Conservation (phyloP, 2,888 invertebrate species). For the Nycteola revayana region DNA sequence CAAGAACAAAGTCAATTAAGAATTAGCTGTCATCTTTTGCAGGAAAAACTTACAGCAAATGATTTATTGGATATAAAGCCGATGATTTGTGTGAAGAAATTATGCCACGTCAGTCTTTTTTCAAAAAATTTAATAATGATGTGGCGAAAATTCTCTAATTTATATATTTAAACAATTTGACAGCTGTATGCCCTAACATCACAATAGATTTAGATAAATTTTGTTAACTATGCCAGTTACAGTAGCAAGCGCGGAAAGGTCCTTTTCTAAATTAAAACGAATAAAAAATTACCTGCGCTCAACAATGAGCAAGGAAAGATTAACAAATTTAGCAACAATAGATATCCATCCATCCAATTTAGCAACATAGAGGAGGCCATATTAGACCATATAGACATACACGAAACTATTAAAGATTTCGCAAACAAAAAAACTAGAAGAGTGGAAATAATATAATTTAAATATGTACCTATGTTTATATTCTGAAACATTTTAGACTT, state of each 20-base stretch:
- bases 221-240: constrained; percentile 20
- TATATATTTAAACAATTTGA: constrained; percentile 17
- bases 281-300: constrained; percentile 23
- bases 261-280: constrained; percentile 2
- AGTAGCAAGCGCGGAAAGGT: constrained; percentile 20
- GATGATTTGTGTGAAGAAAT: constrained; percentile 18
- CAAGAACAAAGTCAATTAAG: constrained; percentile 21
- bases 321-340: constrained; percentile 24
- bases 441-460: constrained; percentile 22
- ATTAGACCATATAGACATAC: constrained; percentile 25
- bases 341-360: too few species aligned
- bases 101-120: constrained; percentile 15
- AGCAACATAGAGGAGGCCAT: too few species aligned
- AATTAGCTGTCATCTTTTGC: constrained; percentile 17
- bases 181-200: constrained; percentile 20
- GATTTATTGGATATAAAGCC: constrained; percentile 18
- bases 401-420: constrained; percentile 19
- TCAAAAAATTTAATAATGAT: constrained; percentile 13
- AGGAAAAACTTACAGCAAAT: constrained; percentile 18
- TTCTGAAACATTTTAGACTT: constrained; percentile 9
- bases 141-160: constrained; percentile 18
- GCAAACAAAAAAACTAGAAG: constrained; percentile 27
- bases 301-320: constrained; percentile 20
- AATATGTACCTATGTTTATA: constrained; percentile 7
- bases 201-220: constrained; percentile 22